A percentile compares a stretch with the other conserved stretches of the same genome.
Conservation (phyloP, 2,113 vertebrate genomes). For the Aegithalos caudatus region DNA sequence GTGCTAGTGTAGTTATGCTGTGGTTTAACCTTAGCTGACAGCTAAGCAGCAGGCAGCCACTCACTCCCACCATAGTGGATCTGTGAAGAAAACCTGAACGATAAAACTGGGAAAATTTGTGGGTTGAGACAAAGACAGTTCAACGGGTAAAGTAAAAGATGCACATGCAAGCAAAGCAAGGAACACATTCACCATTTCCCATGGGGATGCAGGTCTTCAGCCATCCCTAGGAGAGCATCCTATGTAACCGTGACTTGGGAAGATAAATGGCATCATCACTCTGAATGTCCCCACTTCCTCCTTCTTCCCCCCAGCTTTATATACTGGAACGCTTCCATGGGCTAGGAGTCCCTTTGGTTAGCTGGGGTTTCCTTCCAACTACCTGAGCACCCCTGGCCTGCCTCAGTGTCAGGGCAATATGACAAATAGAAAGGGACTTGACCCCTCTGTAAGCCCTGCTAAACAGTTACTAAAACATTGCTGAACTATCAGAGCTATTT, state of each 20-base stretch:
- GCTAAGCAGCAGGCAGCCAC: not conserved
- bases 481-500: not conserved
- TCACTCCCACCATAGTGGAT: accelerated
- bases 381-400: no score
- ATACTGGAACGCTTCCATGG: not conserved
- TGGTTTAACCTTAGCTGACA: not conserved
- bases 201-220: not conserved
- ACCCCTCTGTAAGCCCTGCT: not conserved
- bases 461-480: not conserved
- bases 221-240: not conserved
- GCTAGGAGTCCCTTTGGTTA: not conserved
- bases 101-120: not conserved
- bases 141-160: not conserved
- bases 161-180: not conserved
- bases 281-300: not conserved
- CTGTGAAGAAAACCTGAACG: not conserved
- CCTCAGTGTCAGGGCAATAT: accelerated
- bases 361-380: not conserved
- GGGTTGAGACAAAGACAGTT: not conserved
- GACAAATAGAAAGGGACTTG: not conserved
- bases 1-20: not conserved
- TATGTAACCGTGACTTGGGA: not conserved
- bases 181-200: not conserved
- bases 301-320: not conserved
- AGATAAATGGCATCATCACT: not conserved